phyloP scores from a whole-genome alignment of 1,140 invertebrate genomes.

The Glossosoma conforme region DNA sequence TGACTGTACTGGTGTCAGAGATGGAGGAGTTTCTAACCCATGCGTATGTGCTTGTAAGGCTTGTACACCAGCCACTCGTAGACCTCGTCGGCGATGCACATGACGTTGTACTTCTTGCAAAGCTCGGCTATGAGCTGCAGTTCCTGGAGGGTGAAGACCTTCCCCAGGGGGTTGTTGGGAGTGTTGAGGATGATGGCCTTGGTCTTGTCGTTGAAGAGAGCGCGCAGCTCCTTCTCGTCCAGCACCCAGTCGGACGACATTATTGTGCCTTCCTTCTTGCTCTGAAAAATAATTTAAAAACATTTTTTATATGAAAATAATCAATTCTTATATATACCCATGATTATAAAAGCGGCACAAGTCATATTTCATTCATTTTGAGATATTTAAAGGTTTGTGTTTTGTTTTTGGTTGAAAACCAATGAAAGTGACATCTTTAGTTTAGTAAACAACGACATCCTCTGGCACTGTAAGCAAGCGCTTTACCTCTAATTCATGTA shows the following conservation, averaged over 20 bases:
- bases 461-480: no score
- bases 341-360: no score
- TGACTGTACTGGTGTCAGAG: no score
- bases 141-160: conserved; percentile 74
- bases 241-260: conserved; percentile 85
- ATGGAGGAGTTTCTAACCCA: no score
- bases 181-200: conserved; percentile 96
- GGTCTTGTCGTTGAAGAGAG: conserved; percentile 84
- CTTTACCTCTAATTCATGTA: no score
- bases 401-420: no score
- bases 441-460: no score
- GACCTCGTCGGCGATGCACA: conserved; percentile 94
- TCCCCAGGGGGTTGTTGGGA: conserved; percentile 93
- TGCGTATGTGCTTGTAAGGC: conserved; percentile 81
- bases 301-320: no score
- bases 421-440: no score
- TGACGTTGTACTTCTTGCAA: conserved; percentile 87
- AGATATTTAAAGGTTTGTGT: no score
- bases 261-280: conserved; percentile 36
- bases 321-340: no score
- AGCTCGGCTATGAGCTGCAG: conserved; percentile 77
- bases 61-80: conserved; percentile 97
- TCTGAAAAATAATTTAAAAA: conserved; percentile 34
- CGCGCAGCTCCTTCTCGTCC: conserved; percentile 75
- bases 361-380: no score